Evolutionary conservation across 2,888 invertebrate species (phyloP).

Genomic region (Gonocerus acuteangulatus): DNA sequence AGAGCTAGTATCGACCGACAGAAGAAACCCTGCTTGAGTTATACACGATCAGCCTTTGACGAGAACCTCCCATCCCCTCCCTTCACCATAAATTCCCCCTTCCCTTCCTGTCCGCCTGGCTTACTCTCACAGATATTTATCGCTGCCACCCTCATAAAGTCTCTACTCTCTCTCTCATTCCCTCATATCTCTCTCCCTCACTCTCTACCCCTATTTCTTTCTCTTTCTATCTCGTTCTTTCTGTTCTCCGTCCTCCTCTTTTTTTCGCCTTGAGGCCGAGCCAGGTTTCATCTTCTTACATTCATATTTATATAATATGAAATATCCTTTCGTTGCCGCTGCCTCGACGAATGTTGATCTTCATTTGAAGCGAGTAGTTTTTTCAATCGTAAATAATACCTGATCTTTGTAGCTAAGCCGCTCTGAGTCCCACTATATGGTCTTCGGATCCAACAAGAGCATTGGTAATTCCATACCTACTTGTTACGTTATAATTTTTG

Average conservation of each 20-base stretch:
- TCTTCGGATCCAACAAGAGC: too few relatives aligned
- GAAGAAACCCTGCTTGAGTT: not conserved
- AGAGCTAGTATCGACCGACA: constrained; percentile 12
- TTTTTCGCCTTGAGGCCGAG: not conserved
- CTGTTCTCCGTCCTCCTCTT: not conserved
- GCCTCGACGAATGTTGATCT: too few relatives aligned
- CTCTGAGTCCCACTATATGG: too few relatives aligned
- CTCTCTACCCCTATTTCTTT: not conserved
- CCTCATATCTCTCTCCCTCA: not conserved
- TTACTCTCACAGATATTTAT: constrained; percentile 26
- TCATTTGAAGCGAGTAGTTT: too few relatives aligned
- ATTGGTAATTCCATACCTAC: too few relatives aligned
- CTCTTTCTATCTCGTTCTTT: not conserved
- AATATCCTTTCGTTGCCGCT: too few relatives aligned
- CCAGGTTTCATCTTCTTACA: not conserved
- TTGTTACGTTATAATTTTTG: too few relatives aligned
- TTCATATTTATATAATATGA: too few relatives aligned
- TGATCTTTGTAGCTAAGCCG: too few relatives aligned
- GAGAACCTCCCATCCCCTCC: not conserved
- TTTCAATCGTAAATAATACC: too few relatives aligned
- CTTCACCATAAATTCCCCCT: constrained; percentile 12
- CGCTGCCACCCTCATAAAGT: constrained; percentile 18
- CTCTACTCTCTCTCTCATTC: not conserved
- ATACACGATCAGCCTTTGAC: constrained; percentile 18
- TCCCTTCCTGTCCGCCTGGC: constrained; percentile 17